Percentiles rank a stretch among this genome's conserved stretches.
phyloP scores from a whole-genome alignment of 2,797 vertebrate genomes.

The Enteromius mattozi region DNA sequence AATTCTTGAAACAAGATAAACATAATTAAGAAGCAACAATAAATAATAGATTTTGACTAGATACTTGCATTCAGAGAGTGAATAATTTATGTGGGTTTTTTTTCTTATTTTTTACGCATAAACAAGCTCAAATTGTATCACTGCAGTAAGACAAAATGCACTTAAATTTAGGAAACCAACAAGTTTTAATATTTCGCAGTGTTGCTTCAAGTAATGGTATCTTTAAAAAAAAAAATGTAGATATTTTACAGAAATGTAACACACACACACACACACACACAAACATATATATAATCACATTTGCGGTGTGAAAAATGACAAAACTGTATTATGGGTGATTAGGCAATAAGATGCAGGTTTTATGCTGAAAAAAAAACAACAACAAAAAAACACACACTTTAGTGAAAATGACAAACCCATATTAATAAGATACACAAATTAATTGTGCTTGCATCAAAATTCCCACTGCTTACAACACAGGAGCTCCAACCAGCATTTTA shows the following conservation, averaged over 20 bases:
- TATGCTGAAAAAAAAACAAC: background rate
- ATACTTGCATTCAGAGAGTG: background rate
- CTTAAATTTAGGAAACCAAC: background rate
- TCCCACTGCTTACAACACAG: background rate
- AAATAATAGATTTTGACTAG: background rate
- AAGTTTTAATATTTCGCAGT: background rate
- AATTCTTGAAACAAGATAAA: background rate
- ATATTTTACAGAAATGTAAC: background rate
- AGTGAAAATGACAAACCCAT: slow-evolving; percentile 14
- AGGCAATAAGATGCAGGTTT: background rate
- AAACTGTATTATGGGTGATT: background rate
- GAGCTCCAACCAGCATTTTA: background rate
- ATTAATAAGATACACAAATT: slow-evolving; percentile 9
- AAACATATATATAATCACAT: no score
- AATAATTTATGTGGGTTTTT: background rate
- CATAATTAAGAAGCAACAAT: background rate
- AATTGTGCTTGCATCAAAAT: slow-evolving; percentile 2
- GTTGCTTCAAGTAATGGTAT: background rate
- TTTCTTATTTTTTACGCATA: background rate
- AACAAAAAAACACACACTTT: background rate
- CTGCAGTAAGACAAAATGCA: background rate
- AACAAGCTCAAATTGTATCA: background rate
- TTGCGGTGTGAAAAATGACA: background rate
- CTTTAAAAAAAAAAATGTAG: background rate
- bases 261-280: no score